Percentiles rank a stretch among this genome's conserved stretches.
Conservation (phyloP, 1,140 invertebrate genomes). For the Mizuhopecten yessoensis region DNA sequence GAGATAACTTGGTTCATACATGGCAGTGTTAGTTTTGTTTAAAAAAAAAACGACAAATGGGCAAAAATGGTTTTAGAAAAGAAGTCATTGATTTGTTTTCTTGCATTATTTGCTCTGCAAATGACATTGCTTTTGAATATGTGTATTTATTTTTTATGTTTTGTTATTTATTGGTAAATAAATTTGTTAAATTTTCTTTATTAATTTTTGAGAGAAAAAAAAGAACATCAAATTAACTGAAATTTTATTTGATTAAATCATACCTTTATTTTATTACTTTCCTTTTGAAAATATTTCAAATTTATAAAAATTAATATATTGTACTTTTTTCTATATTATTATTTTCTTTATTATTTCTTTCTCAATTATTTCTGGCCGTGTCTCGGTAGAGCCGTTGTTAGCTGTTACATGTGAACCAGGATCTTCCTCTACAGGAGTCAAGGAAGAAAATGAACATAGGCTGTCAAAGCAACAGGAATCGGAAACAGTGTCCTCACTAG, state of each 20-base stretch:
- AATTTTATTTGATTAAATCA: too few species aligned
- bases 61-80: neutral
- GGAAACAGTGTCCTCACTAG: constrained; percentile 71
- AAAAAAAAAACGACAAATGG: neutral
- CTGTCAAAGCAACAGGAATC: constrained; percentile 65
- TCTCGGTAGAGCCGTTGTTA: neutral
- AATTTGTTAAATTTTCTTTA: neutral
- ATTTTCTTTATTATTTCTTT: too few species aligned
- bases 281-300: too few species aligned
- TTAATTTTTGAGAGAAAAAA: too few species aligned
- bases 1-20: neutral
- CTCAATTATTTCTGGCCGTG: neutral
- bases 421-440: neutral
- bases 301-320: too few species aligned
- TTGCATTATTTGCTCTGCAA: neutral
- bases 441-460: constrained; percentile 2
- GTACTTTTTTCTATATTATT: too few species aligned
- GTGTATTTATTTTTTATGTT: neutral
- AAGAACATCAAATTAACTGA: too few species aligned
- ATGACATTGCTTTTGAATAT: neutral
- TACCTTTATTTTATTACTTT: too few species aligned
- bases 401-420: neutral
- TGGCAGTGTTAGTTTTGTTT: neutral
- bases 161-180: neutral
- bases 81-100: neutral